These are phyloP conservation scores for Carlito syrichta DNA, from an alignment of 2,113 vertebrate genomes.

Conservation along the genomic window DNA sequence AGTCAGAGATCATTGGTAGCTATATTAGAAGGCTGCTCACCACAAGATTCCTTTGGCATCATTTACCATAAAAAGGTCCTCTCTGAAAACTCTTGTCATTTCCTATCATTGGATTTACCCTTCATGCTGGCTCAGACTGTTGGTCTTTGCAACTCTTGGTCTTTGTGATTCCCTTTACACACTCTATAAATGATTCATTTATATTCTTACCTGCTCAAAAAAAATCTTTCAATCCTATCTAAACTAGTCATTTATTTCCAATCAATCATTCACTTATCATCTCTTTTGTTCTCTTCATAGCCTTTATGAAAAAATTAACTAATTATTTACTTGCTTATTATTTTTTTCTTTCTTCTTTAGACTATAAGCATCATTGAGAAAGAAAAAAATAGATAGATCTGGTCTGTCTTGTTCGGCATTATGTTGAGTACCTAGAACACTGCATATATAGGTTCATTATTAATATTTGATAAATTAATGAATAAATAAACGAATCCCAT, in stretches of 20 bases:
- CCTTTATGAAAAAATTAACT: not conserved
- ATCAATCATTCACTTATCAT: not conserved
- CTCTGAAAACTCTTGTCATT: not conserved
- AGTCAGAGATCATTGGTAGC: not conserved
- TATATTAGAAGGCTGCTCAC: not conserved
- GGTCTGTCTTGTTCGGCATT: not conserved
- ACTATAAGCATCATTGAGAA: not conserved
- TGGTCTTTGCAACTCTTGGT: not conserved
- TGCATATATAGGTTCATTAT: not conserved
- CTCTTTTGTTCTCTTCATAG: not conserved
- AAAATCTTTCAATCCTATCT: not conserved
- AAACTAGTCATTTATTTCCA: not conserved
- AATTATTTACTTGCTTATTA: not conserved
- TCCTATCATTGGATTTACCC: not conserved
- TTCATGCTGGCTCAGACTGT: not conserved
- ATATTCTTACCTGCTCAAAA: not conserved
- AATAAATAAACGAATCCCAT: not conserved
- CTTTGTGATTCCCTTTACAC: not conserved
- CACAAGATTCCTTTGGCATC: not conserved
- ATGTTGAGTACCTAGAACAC: not conserved
- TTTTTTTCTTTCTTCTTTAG: not conserved
- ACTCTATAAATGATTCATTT: not conserved
- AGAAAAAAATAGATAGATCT: not conserved
- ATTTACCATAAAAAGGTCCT: not conserved
- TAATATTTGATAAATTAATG: not conserved